Percentiles rank a stretch among this genome's conserved stretches.
Evolutionary conservation across 2,113 vertebrate genomes (phyloP).

Genomic region (Engystomops pustulosus): DNA sequence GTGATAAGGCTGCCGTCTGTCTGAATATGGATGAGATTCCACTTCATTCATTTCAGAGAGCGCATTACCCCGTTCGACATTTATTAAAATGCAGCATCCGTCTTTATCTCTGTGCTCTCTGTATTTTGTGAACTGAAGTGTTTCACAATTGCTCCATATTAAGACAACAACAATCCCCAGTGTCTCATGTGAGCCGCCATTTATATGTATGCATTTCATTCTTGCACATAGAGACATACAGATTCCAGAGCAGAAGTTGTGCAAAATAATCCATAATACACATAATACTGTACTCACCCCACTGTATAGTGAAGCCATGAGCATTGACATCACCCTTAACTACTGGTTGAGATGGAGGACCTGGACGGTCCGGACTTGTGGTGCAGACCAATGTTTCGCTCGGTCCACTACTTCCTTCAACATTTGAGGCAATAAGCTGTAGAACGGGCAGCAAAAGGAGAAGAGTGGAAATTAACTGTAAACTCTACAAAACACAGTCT

Average conservation of each 20-base stretch:
- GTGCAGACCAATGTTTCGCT: slow-evolving; percentile 94
- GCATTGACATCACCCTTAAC: slow-evolving; percentile 79
- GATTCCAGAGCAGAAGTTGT: background rate
- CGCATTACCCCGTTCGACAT: slow-evolving; percentile 5
- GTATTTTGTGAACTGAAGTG: background rate
- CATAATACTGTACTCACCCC: slow-evolving; percentile 79
- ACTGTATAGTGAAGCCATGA: slow-evolving; percentile 87
- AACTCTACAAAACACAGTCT: background rate
- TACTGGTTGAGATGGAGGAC: slow-evolving; percentile 85
- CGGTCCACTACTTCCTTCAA: slow-evolving; percentile 92
- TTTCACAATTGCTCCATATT: background rate
- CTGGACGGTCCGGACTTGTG: slow-evolving; percentile 93
- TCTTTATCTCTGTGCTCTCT: slow-evolving; percentile 6
- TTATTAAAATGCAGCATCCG: slow-evolving; percentile 36
- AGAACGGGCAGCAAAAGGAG: slow-evolving; percentile 43
- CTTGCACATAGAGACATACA: background rate
- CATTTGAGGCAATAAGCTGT: slow-evolving; percentile 91
- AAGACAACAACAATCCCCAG: background rate
- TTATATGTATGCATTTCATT: background rate
- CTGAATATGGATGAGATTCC: slow-evolving; percentile 21
- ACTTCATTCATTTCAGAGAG: slow-evolving; percentile 21
- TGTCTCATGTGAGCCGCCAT: background rate
- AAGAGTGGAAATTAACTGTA: background rate
- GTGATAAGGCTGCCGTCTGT: background rate
- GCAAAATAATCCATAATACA: background rate